Evolutionary conservation across 2,888 invertebrate genomes (phyloP), one percentile per base, ranked within the genome.

Genomic region (Dicycla oo): DNA sequence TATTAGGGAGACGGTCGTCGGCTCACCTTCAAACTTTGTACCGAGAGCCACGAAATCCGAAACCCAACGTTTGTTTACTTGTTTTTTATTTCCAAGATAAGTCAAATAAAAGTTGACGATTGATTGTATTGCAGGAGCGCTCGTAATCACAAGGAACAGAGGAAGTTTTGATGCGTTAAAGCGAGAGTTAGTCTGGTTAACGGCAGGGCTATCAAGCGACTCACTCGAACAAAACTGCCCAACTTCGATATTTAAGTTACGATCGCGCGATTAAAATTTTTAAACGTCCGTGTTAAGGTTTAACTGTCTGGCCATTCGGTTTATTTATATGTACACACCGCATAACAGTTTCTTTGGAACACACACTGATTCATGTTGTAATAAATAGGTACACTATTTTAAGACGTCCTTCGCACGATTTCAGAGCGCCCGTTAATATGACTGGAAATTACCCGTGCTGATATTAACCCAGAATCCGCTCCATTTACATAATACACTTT

Each of bases 91-190:
- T 92, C 88, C 84, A 78, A 91, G 91, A 93, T 91, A 95, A 95
- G 91, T 94, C 93, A 95, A 96, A 95, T 94, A 96, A 93, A 95
- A 95, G 93, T 95, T 94, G 93, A 94, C 94, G 94, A 95, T 95
- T 95, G 95, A 95, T 95, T 96, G 94, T 93, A 91, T 92, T 93
- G 92, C 91, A 84, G 89, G 89, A 88, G 86, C 91, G 89, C 84
- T 91, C 90, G 93, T 93, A 92, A 95, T 95, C 93, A 93, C 91
- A 87, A 87, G 79, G 75, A 88, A 87, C 83, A 81, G 88, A 82
- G 82, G 69, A 89, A 90, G 88, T 89, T 89, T 89, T 84, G 89
- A 89, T 91, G 92, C 91, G 91, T 91, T 90, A 90, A 91, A 88
- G 88, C 86, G 86, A 86, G 88, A 90, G 90, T 88, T 87, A 87